Percentiles rank a stretch among this genome's conserved stretches.
These are phyloP conservation scores for Pyrgilauda ruficollis DNA, from an alignment of 2,113 vertebrate species.

Conservation along the genomic window DNA sequence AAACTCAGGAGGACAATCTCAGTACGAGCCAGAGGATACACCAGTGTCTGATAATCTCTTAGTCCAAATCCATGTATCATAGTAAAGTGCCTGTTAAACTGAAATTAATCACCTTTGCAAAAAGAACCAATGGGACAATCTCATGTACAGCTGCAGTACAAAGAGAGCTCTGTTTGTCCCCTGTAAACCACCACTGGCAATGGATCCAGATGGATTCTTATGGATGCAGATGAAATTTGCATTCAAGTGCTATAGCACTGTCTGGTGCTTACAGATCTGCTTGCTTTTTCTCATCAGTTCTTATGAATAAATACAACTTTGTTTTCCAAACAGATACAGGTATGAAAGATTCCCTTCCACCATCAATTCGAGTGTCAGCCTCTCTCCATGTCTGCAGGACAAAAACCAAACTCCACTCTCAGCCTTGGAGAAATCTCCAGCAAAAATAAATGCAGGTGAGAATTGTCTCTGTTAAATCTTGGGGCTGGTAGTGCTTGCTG, in stretches of 20 bases:
- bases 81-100: background rate
- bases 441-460: constrained; percentile 67
- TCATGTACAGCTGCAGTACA: background rate
- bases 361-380: constrained; percentile 59
- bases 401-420: constrained; percentile 38
- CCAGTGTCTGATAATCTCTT: background rate
- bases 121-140: background rate
- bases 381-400: constrained; percentile 70
- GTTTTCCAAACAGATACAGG: constrained; percentile 66
- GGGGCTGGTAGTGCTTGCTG: background rate
- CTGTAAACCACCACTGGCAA: background rate
- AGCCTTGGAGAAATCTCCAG: constrained; percentile 54
- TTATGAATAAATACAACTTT: background rate
- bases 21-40: background rate
- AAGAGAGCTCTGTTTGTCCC: background rate
- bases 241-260: background rate
- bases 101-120: background rate
- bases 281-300: background rate
- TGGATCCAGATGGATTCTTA: background rate
- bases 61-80: background rate
- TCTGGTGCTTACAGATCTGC: background rate
- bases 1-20: background rate
- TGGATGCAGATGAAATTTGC: background rate
- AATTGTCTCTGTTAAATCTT: background rate
- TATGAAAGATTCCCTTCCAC: constrained; percentile 68